A percentile compares a stretch with the other conserved stretches of the same genome.
Conservation (phyloP, 1,140 invertebrate species). For the Penaeus japonicus region DNA sequence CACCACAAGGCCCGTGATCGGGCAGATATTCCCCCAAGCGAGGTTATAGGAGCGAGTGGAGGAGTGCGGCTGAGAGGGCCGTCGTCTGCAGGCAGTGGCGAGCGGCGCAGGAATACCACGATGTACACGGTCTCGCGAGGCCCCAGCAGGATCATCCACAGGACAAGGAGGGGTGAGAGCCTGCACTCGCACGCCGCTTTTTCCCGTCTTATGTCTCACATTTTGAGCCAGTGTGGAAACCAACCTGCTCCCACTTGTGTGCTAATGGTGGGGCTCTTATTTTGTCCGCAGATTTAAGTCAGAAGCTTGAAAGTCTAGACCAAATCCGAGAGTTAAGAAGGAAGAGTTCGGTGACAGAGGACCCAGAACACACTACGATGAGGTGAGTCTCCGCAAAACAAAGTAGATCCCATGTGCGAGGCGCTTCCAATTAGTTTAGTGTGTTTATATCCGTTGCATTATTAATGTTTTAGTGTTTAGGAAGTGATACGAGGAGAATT, state of each 20-base stretch:
- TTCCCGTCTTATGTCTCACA: neutral
- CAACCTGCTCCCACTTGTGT: neutral
- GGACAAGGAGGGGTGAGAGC: conserved; percentile 41
- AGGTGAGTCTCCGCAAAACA: conserved; percentile 4
- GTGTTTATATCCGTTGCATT: neutral
- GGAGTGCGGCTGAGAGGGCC: neutral
- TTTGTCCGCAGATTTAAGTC: conserved; percentile 2
- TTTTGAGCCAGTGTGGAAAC: no score
- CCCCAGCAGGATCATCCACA: conserved; percentile 35
- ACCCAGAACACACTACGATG: conserved; percentile 18
- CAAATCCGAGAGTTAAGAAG: conserved; percentile 24
- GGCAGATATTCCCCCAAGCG: neutral
- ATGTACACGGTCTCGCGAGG: conserved; percentile 46
- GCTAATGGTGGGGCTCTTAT: neutral
- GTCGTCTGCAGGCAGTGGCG: conserved; percentile 1
- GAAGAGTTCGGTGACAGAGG: conserved; percentile 11
- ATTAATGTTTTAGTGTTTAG: neutral
- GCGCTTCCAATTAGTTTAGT: neutral
- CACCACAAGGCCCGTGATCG: neutral
- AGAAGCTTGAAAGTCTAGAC: conserved; percentile 41
- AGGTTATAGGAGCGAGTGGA: neutral
- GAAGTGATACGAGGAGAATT: no score
- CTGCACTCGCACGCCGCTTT: neutral
- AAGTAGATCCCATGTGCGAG: neutral
- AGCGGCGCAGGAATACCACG: neutral